Evolutionary conservation across 2,888 invertebrate genomes (phyloP).

Genomic region (Lasius platythorax): DNA sequence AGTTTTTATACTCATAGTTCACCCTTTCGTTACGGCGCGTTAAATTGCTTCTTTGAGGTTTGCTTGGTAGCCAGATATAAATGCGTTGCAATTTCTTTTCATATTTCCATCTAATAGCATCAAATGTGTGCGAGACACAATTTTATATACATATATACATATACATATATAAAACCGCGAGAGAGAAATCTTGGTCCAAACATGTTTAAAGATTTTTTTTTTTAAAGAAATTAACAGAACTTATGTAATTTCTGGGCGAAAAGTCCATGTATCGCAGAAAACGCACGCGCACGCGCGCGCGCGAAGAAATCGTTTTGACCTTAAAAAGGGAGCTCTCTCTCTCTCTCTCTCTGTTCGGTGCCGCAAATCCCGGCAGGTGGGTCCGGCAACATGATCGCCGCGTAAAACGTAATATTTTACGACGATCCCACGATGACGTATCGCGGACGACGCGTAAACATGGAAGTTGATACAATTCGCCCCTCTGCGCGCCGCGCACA

Average conservation of each 20-base stretch:
- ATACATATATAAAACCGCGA: neutral
- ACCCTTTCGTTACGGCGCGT: neutral
- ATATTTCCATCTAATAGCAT: neutral
- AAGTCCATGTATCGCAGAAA: neutral
- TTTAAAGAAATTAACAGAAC: neutral
- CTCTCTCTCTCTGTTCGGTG: neutral
- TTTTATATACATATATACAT: no score
- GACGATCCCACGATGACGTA: conserved; percentile 54
- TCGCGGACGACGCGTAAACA: conserved; percentile 45
- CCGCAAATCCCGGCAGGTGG: neutral
- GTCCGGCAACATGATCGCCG: neutral
- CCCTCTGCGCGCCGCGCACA: conserved; percentile 47
- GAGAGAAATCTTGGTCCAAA: neutral
- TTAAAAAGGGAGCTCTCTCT: neutral
- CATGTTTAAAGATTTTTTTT: neutral
- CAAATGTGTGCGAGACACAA: neutral
- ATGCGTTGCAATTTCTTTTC: conserved; percentile 11
- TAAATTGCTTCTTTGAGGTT: conserved; percentile 33
- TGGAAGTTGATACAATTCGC: conserved; percentile 66
- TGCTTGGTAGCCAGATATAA: neutral
- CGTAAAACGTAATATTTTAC: conserved; percentile 50
- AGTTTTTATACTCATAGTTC: neutral
- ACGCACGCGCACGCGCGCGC: no score
- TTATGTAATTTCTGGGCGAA: neutral
- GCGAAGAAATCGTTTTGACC: neutral